A percentile compares a stretch with the other conserved stretches of the same genome.
Conservation (phyloP, 53 echinoderm and acorn worm species). For the Holothuria leucospilota region DNA sequence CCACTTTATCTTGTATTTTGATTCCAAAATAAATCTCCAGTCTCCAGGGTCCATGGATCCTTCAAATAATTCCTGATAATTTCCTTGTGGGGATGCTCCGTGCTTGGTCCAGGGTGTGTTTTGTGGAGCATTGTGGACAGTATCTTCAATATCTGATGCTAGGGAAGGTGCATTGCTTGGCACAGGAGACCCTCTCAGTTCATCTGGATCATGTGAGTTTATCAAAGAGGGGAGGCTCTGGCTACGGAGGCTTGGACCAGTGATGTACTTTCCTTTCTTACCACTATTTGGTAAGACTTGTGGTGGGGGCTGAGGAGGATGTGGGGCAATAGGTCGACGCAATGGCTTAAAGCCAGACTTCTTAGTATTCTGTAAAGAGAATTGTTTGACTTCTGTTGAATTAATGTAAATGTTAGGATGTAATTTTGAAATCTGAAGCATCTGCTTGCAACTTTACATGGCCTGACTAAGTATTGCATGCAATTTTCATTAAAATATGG, state of each 20-base stretch:
- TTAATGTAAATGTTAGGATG: no score
- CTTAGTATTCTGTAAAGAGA: slow-evolving; percentile 48
- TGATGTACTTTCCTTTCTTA: neutral
- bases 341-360: slow-evolving; percentile 57
- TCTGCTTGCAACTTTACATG: no score
- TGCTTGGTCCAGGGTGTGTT: slow-evolving; percentile 79
- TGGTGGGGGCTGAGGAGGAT: slow-evolving; percentile 58
- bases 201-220: slow-evolving; percentile 49
- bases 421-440: no score
- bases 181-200: slow-evolving; percentile 61
- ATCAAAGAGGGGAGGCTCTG: slow-evolving; percentile 55
- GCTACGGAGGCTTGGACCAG: slow-evolving; percentile 32
- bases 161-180: slow-evolving; percentile 89
- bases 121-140: slow-evolving; percentile 76
- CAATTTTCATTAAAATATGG: no score
- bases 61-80: slow-evolving; percentile 15
- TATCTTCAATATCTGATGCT: slow-evolving; percentile 74
- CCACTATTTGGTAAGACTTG: slow-evolving; percentile 62
- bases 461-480: no score
- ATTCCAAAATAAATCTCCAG: slow-evolving; percentile 81
- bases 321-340: slow-evolving; percentile 81
- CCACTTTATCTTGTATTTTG: slow-evolving; percentile 71
- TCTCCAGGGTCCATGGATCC: slow-evolving; percentile 56
- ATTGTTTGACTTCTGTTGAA: neutral
- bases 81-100: slow-evolving; percentile 34